Conservation (phyloP, 2,797 vertebrate genomes). For the Telmatherina bonti region DNA sequence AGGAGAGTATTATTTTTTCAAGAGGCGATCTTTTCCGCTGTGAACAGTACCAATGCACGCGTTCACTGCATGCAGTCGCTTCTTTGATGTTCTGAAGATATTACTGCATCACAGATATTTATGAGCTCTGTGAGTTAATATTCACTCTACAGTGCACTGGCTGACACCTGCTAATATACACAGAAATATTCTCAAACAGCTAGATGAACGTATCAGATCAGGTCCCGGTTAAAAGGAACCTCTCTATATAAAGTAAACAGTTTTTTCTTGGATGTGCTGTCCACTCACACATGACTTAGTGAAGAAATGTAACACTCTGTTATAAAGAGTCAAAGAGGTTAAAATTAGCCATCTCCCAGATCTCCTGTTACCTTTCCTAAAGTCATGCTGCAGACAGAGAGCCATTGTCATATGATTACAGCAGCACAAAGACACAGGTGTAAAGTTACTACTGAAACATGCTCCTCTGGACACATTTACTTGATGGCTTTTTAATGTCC, state of each 20-base stretch:
- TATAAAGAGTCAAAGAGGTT: conserved; percentile 67
- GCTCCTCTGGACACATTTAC: conserved; percentile 71
- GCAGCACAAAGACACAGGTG: conserved; percentile 69
- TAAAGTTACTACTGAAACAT: conserved; percentile 72
- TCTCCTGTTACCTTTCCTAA: conserved; percentile 74
- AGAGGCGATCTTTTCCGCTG: conserved; percentile 38
- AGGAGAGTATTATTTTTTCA: conserved; percentile 21
- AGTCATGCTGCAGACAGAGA: conserved; percentile 62
- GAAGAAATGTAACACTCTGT: conserved; percentile 66
- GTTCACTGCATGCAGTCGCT: conserved; percentile 36
- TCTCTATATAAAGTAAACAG: conserved; percentile 59
- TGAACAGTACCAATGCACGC: conserved; percentile 53
- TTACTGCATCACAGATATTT: conserved; percentile 59
- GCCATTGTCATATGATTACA: conserved; percentile 72
- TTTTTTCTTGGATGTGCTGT: conserved; percentile 33
- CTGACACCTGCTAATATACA: conserved; percentile 52
- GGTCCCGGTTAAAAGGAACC: conserved; percentile 57
- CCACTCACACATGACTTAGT: conserved; percentile 49
- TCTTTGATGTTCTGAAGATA: conserved; percentile 65
- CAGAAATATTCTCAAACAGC: conserved; percentile 53
- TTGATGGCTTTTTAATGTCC: conserved; percentile 79
- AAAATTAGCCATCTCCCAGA: conserved; percentile 72
- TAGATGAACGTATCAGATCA: conserved; percentile 32
- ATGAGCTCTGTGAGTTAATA: conserved; percentile 60
- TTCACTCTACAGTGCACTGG: conserved; percentile 42